Conservation (phyloP, 2,113 vertebrate genomes). For the Epinephelus cyanopodus region DNA sequence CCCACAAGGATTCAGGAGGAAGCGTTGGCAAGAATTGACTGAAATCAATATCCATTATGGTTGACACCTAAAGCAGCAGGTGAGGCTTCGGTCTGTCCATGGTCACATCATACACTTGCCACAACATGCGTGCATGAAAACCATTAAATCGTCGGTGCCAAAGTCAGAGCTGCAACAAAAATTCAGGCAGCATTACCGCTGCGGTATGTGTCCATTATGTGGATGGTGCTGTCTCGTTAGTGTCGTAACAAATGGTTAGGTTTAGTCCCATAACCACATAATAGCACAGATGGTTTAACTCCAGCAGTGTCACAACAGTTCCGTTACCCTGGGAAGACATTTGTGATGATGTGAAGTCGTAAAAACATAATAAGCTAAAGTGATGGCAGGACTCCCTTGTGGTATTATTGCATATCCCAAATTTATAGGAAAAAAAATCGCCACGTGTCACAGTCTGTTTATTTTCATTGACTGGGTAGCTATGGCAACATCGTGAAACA, state of each 20-base stretch:
- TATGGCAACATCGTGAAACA: slow-evolving; percentile 5
- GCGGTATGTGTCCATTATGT: slow-evolving; percentile 38
- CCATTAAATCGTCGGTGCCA: slow-evolving; percentile 14
- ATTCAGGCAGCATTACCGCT: slow-evolving; percentile 17
- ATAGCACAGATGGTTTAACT: slow-evolving; percentile 40
- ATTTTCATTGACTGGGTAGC: not conserved
- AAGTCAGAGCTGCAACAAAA: slow-evolving; percentile 16
- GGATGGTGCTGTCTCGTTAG: slow-evolving; percentile 45
- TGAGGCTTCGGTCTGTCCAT: not conserved
- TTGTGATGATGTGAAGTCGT: not conserved
- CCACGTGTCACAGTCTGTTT: not conserved
- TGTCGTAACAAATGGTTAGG: slow-evolving; percentile 39
- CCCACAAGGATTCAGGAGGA: not conserved
- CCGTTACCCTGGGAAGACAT: not conserved
- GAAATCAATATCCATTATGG: slow-evolving; percentile 5
- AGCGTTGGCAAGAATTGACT: not conserved
- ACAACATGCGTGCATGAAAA: no score
- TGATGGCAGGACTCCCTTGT: not conserved
- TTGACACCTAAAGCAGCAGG: not conserved
- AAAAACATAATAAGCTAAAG: not conserved
- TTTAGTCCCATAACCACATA: slow-evolving; percentile 38
- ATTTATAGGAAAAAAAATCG: not conserved
- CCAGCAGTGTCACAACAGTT: slow-evolving; percentile 6
- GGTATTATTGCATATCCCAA: not conserved
- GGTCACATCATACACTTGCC: not conserved